Conservation (phyloP, 2,113 vertebrate genomes). For the Tringa solitaria region DNA sequence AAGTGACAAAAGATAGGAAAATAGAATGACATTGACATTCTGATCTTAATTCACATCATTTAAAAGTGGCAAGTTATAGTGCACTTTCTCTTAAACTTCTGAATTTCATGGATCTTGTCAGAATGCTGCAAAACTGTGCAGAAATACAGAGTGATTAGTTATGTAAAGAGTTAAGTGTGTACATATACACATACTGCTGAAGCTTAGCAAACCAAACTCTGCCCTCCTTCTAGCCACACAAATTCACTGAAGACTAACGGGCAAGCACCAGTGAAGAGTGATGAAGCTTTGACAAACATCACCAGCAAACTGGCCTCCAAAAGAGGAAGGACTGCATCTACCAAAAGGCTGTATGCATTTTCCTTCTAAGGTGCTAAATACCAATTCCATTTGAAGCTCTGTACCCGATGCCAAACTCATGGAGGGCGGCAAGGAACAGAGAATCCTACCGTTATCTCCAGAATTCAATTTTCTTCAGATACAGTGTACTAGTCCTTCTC, state of each 20-base stretch:
- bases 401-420: neutral
- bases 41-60: slow-evolving; percentile 30
- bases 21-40: slow-evolving; percentile 21
- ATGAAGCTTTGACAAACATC: fast-evolving
- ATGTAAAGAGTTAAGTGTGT: neutral
- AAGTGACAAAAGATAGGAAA: slow-evolving; percentile 10
- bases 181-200: neutral
- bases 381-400: neutral
- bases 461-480: neutral
- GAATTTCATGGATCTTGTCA: neutral
- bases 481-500: neutral
- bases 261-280: neutral
- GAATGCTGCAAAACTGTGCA: neutral
- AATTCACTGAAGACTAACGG: neutral
- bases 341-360: fast-evolving
- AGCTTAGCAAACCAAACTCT: neutral
- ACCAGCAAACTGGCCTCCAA: fast-evolving
- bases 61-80: neutral
- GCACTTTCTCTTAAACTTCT: neutral
- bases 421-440: neutral
- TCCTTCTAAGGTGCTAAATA: neutral
- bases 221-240: neutral
- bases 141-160: neutral
- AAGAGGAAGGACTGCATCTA: neutral
- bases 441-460: neutral